A percentile compares a stretch with the other conserved stretches of the same genome.
These are phyloP conservation scores for Hylaeus volcanicus DNA, from an alignment of 1,140 invertebrate species.

Conservation along the genomic window DNA sequence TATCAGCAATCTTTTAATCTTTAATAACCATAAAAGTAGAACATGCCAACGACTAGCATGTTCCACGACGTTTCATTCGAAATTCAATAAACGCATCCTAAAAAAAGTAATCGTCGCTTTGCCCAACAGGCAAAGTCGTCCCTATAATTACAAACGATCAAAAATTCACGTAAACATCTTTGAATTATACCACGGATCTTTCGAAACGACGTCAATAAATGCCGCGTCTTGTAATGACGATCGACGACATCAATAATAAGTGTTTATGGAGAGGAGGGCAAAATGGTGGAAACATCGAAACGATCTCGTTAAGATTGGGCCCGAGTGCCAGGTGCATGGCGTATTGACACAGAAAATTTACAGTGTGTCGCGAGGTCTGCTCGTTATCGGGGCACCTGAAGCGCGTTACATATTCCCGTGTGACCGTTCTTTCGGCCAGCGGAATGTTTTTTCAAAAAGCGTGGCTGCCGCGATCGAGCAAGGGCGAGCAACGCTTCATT, in stretches of 20 bases:
- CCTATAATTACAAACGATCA: neutral
- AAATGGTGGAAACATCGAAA: slow-evolving; percentile 29
- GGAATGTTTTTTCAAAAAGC: slow-evolving; percentile 46
- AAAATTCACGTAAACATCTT: neutral
- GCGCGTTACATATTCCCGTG: slow-evolving; percentile 20
- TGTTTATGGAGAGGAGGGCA: neutral
- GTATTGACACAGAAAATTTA: slow-evolving; percentile 56
- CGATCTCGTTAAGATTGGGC: slow-evolving; percentile 49
- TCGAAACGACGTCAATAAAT: slow-evolving; percentile 1
- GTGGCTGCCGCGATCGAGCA: slow-evolving; percentile 49
- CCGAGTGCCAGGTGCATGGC: slow-evolving; percentile 39
- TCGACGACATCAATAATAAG: neutral
- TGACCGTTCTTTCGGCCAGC: slow-evolving; percentile 8
- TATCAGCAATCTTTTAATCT: no score
- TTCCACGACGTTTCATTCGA: no score
- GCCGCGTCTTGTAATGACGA: neutral
- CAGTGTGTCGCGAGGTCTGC: slow-evolving; percentile 41
- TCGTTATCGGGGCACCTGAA: slow-evolving; percentile 57
- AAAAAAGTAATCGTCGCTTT: no score
- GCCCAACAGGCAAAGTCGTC: no score
- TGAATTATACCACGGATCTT: neutral
- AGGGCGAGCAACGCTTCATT: slow-evolving; percentile 49
- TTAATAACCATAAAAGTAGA: no score
- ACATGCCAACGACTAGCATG: no score
- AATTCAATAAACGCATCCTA: no score